Evolutionary conservation across 1,140 invertebrate species (phyloP).

Genomic region (Caenorhabditis inopinata): DNA sequence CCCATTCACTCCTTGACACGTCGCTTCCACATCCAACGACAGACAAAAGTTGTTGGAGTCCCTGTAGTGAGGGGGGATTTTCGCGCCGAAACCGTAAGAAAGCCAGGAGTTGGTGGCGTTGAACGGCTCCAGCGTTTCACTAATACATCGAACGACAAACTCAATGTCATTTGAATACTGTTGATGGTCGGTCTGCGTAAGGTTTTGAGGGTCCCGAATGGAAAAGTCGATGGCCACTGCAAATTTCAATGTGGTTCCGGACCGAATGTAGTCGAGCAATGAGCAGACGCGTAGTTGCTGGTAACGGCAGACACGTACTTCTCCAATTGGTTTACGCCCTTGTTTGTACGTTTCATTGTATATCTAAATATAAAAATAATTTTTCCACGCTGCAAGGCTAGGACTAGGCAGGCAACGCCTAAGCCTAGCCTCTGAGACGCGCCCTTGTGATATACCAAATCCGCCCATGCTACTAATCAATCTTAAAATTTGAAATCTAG

Average conservation of each 20-base stretch:
- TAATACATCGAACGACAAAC: conserved; percentile 53
- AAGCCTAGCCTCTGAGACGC: too few species aligned
- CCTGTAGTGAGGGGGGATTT: conserved; percentile 59
- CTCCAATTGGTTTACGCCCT: conserved; percentile 52
- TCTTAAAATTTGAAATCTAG: too few species aligned
- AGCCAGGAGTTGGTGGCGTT: conserved; percentile 46
- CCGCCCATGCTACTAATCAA: too few species aligned
- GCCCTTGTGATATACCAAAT: too few species aligned
- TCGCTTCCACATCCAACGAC: conserved; percentile 56
- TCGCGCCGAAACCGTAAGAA: conserved; percentile 62
- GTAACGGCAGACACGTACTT: conserved; percentile 55
- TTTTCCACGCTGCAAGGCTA: not conserved
- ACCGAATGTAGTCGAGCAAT: conserved; percentile 56
- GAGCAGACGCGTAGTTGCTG: conserved; percentile 55
- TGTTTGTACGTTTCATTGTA: conserved; percentile 52
- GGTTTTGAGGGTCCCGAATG: conserved; percentile 38
- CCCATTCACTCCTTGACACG: conserved; percentile 58
- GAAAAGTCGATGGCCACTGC: conserved; percentile 61
- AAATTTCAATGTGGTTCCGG: conserved; percentile 54
- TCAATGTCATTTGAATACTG: conserved; percentile 59
- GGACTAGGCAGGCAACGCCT: too few species aligned
- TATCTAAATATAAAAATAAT: conserved; percentile 39
- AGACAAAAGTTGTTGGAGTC: conserved; percentile 62
- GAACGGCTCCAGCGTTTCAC: conserved; percentile 52
- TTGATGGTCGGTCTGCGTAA: conserved; percentile 41